Conservation (phyloP, 2,888 invertebrate species). For the Nemapogon koenigi region DNA sequence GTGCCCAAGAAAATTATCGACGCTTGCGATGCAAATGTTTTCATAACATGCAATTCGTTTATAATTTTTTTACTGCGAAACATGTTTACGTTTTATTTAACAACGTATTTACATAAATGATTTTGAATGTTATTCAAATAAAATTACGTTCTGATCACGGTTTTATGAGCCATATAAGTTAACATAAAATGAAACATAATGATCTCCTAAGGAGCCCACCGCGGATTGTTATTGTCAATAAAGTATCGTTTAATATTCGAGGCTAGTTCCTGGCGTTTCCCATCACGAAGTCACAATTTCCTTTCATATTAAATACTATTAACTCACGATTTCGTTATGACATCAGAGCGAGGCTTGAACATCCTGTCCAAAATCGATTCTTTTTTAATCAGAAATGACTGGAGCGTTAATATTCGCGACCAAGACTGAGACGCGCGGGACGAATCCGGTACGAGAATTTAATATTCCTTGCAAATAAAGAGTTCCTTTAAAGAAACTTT, state of each 20-base stretch:
- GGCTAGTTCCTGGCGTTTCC: constrained; percentile 34
- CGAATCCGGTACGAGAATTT: constrained; percentile 34
- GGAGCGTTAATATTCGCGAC: constrained; percentile 43
- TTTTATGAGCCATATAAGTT: no score
- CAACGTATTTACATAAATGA: no score
- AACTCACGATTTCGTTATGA: constrained; percentile 35
- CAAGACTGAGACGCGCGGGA: constrained; percentile 32
- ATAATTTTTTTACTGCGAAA: no score
- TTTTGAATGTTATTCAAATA: no score
- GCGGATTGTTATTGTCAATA: constrained; percentile 5
- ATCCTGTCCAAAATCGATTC: constrained; percentile 52
- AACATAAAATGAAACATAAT: no score
- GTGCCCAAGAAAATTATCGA: constrained; percentile 39
- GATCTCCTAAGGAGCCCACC: no score
- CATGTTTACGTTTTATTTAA: no score
- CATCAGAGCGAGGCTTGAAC: constrained; percentile 29
- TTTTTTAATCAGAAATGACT: constrained; percentile 49
- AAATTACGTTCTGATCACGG: no score
- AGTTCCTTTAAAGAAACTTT: constrained; percentile 38
- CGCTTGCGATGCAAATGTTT: constrained; percentile 24
- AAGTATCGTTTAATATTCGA: constrained; percentile 43
- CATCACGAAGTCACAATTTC: constrained; percentile 54
- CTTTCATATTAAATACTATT: constrained; percentile 48
- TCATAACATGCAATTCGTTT: constrained; percentile 7
- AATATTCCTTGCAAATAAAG: constrained; percentile 45